These are phyloP conservation scores for Chionis minor DNA, from an alignment of 2,113 vertebrate species.

Conservation along the genomic window DNA sequence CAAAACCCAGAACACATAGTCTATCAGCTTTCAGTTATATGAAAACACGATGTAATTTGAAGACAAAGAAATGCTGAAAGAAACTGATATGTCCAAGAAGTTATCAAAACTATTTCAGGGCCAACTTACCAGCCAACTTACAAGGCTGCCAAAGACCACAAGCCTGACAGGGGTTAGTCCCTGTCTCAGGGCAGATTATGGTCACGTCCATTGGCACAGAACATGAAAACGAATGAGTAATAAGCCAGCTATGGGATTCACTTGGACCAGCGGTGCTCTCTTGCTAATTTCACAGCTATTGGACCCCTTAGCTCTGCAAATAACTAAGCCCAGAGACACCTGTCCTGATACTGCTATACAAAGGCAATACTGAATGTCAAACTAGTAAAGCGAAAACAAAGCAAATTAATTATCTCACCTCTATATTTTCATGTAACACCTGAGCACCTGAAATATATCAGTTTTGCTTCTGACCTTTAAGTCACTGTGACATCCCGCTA, in stretches of 20 bases:
- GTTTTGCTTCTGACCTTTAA: neutral
- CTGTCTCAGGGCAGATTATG: neutral
- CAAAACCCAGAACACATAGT: neutral
- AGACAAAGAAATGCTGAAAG: slow-evolving; percentile 10
- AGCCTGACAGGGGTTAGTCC: neutral
- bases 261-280: neutral
- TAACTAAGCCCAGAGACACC: neutral
- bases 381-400: neutral
- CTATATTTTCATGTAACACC: neutral
- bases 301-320: neutral
- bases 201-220: neutral
- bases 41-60: slow-evolving; percentile 1
- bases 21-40: neutral
- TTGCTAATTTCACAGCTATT: neutral
- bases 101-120: neutral
- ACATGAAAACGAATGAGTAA: neutral
- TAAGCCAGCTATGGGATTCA: neutral
- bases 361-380: neutral
- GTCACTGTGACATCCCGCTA: neutral
- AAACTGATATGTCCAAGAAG: neutral
- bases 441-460: neutral
- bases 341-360: neutral
- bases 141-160: neutral
- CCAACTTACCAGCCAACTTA: neutral
- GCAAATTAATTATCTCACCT: neutral